Conservation (phyloP, 1,140 invertebrate genomes). For the Bactericera cockerelli region DNA sequence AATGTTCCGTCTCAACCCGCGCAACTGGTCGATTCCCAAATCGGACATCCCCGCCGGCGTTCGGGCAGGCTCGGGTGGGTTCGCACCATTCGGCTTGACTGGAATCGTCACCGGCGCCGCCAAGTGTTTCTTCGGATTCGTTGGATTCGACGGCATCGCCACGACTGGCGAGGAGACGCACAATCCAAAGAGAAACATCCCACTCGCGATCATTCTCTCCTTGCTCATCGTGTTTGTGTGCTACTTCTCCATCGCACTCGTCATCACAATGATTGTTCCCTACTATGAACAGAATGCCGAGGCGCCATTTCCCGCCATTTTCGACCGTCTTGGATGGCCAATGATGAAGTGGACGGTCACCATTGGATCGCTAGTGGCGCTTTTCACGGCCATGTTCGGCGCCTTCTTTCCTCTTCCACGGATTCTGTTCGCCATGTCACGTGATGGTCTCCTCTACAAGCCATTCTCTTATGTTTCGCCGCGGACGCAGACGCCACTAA, state of each 20-base stretch:
- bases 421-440: conserved; percentile 41
- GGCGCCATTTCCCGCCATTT: conserved; percentile 71
- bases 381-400: conserved; percentile 42
- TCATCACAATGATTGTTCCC: conserved; percentile 72
- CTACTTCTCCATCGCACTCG: conserved; percentile 51
- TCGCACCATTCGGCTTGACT: conserved; percentile 61
- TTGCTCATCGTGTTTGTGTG: conserved; percentile 35
- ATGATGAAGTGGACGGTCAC: conserved; percentile 79
- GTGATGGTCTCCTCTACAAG: conserved; percentile 41
- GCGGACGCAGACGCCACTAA: conserved; percentile 38
- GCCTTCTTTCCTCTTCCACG: conserved; percentile 18
- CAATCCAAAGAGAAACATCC: conserved; percentile 42
- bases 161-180: conserved; percentile 50
- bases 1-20: conserved; percentile 48
- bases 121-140: conserved; percentile 74
- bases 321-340: conserved; percentile 46
- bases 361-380: conserved; percentile 70
- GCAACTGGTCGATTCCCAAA: conserved; percentile 50
- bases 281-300: conserved; percentile 59
- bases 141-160: conserved; percentile 78
- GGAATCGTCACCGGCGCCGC: conserved; percentile 71
- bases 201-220: conserved; percentile 39
- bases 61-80: conserved; percentile 55
- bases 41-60: conserved; percentile 36
- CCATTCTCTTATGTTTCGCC: conserved; percentile 34